Base-by-base conservation (phyloP, 2,888 invertebrate species). In the Drosophila greeni region DNA sequence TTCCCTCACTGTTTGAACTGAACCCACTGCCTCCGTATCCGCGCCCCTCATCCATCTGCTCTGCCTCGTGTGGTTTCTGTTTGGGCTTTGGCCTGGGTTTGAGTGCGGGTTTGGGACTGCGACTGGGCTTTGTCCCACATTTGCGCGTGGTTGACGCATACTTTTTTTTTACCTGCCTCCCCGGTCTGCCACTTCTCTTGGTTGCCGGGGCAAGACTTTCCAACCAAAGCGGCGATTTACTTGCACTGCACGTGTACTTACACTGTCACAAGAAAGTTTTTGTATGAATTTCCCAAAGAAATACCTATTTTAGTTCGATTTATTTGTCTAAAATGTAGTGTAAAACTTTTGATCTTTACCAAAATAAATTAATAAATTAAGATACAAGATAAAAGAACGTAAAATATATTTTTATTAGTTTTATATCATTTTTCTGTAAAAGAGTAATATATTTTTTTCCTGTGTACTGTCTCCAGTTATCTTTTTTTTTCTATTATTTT, bases 221-320 rank as follows among this genome's bases (percentile, higher is more conserved):
- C 67, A 72, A 61, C 69, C 61, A 61, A 61, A 76, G 72, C 64
- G 82, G 72, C 77, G 74, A 76, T 80, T 74, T 67, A 70, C 66
- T 76, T 70, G 76, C 70, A 53, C 3, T 67, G 59, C 74, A 55
- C 53, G 56, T 67, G 45, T 43, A 42, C 51, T 57, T 51, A 33
- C 39, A 23, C 16, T 16, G 14, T 0, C 1, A 20, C 12, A 7
- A 34, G 11, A 8, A 7, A 18, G 18, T 6, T 16, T 14, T 2
- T 47, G 9, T 31, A 11, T n/a, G 12, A 6, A 7, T 16, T 8
- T 1, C 29, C 1, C 20, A 26, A 1, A 8, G 12, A 29, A 43
- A n/a, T 40, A 11, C 4, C 11, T 29, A 1, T 9, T 29, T 29
- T 29, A 9, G 9, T n/a, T 26, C 2, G 29, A 9, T 11, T 29